Conservation (phyloP, 1,140 invertebrate genomes). For the Gryllus bimaculatus region DNA sequence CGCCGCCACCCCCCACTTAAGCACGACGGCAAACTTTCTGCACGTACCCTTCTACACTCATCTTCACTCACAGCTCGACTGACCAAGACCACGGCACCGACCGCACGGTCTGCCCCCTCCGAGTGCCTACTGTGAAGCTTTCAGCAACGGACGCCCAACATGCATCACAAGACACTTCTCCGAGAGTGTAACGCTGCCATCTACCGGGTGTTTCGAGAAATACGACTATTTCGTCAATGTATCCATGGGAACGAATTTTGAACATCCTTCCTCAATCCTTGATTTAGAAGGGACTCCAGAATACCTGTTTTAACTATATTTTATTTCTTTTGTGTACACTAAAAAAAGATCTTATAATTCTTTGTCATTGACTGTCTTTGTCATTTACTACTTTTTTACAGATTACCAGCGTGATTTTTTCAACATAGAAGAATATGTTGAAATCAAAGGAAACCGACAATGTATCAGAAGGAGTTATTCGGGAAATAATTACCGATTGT, state of each 20-base stretch:
- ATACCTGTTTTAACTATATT: too few relatives aligned
- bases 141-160: too few relatives aligned
- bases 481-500: constrained; percentile 28
- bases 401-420: too few relatives aligned
- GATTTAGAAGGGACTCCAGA: too few relatives aligned
- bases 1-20: not conserved
- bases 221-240: not conserved
- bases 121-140: too few relatives aligned
- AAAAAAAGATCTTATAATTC: too few relatives aligned
- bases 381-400: too few relatives aligned
- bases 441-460: not conserved
- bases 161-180: too few relatives aligned
- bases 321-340: too few relatives aligned
- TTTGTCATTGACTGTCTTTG: too few relatives aligned
- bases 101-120: not conserved
- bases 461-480: constrained; percentile 26
- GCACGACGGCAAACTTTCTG: not conserved
- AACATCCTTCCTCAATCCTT: not conserved
- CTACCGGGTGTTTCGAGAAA: not conserved
- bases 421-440: too few relatives aligned
- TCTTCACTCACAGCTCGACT: not conserved
- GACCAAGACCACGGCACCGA: not conserved
- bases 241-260: not conserved
- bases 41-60: not conserved
- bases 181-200: not conserved